Evolutionary conservation across 1,140 invertebrate species (phyloP).

Genomic region (Zaprionus camerounensis): DNA sequence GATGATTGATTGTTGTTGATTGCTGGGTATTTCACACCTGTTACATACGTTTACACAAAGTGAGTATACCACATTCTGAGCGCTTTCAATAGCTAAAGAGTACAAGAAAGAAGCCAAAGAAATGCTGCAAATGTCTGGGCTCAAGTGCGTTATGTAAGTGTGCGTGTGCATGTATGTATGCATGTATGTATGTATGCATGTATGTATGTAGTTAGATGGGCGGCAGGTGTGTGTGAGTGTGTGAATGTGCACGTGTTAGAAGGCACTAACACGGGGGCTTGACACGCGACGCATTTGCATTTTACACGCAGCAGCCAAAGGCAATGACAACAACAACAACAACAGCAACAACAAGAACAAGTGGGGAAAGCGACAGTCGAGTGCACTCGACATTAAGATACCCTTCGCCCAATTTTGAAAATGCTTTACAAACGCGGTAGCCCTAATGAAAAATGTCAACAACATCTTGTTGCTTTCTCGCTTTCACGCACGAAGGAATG

Average conservation of each 20-base stretch:
- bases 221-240: conserved; percentile 23
- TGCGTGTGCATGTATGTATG: conserved; percentile 3
- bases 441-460: background rate
- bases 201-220: background rate
- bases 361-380: background rate
- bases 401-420: background rate
- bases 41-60: background rate
- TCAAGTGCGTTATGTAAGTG: conserved; percentile 58
- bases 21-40: background rate
- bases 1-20: too few relatives aligned
- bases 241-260: conserved; percentile 15
- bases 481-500: background rate
- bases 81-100: background rate
- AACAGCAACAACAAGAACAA: background rate
- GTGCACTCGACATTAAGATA: conserved; percentile 3
- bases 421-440: background rate
- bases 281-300: conserved; percentile 81
- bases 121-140: conserved; percentile 80
- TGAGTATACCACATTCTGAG: background rate
- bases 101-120: conserved; percentile 55
- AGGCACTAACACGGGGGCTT: conserved; percentile 76
- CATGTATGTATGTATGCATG: conserved; percentile 8
- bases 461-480: background rate
- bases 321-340: conserved; percentile 41
- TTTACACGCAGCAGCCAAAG: conserved; percentile 73